Percentiles rank a stretch among this genome's conserved stretches.
Evolutionary conservation across 1,140 invertebrate species (phyloP).

Genomic region (Apocrypta bakeri): DNA sequence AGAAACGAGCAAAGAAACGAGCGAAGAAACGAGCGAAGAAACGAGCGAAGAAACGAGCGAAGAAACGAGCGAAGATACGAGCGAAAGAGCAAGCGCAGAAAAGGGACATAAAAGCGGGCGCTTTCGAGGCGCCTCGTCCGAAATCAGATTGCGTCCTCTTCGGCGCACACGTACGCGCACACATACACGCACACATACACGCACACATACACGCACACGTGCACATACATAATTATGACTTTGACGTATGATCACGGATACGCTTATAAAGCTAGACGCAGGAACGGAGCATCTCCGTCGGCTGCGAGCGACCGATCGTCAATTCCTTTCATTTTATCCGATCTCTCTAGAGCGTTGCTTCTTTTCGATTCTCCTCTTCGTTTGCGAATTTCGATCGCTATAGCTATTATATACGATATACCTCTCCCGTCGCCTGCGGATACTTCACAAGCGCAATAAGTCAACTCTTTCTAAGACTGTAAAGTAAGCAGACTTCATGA

Average conservation of each 20-base stretch:
- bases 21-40: too few relatives aligned
- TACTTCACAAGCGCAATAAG: too few relatives aligned
- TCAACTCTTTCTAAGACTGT: too few relatives aligned
- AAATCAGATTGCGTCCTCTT: slow-evolving; percentile 18
- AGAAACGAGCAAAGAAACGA: slow-evolving; percentile 32
- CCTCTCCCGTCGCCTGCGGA: too few relatives aligned
- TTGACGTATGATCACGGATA: slow-evolving; percentile 43
- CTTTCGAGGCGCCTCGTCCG: slow-evolving; percentile 34
- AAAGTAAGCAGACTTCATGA: too few relatives aligned
- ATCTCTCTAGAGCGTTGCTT: too few relatives aligned
- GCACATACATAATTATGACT: slow-evolving; percentile 46
- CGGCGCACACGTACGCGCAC: neutral
- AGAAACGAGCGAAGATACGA: too few relatives aligned
- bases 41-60: slow-evolving; percentile 51
- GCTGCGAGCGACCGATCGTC: neutral
- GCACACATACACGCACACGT: neutral
- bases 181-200: neutral
- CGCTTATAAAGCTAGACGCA: slow-evolving; percentile 23
- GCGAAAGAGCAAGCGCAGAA: too few relatives aligned
- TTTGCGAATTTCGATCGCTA: too few relatives aligned
- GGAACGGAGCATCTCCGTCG: neutral
- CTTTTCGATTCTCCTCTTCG: neutral
- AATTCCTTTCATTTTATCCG: slow-evolving; percentile 41
- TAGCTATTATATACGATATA: too few relatives aligned
- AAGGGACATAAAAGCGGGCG: slow-evolving; percentile 40